A percentile compares a stretch with the other conserved stretches of the same genome.
These are phyloP conservation scores for Drosophila serrata DNA, from an alignment of 1,140 invertebrate species.

Conservation along the genomic window DNA sequence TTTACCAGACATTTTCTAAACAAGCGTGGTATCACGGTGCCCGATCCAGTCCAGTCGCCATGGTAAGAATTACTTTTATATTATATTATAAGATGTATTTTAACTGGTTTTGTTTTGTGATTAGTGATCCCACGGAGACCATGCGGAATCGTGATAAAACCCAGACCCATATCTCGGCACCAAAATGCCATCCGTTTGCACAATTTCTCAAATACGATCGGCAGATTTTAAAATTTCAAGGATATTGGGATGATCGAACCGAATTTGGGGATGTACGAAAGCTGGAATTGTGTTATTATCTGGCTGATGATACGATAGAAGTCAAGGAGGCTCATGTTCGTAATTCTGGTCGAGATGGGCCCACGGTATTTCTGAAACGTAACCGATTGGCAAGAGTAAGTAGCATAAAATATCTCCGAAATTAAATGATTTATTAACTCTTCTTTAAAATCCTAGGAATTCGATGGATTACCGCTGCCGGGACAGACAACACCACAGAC, in stretches of 20 bases:
- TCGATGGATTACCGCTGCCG: slow-evolving; percentile 86
- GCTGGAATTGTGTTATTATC: slow-evolving; percentile 92
- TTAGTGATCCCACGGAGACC: slow-evolving; percentile 86
- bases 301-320: slow-evolving; percentile 95
- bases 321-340: slow-evolving; percentile 91
- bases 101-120: neutral
- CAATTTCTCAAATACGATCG: slow-evolving; percentile 92
- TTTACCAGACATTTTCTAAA: slow-evolving; percentile 94
- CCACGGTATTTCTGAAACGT: slow-evolving; percentile 90
- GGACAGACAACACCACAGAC: slow-evolving; percentile 88
- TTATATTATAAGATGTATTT: neutral
- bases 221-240: slow-evolving; percentile 93
- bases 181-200: slow-evolving; percentile 86
- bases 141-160: slow-evolving; percentile 66
- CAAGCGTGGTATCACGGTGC: slow-evolving; percentile 92
- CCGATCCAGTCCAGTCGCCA: slow-evolving; percentile 87
- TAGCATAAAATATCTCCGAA: neutral
- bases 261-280: slow-evolving; percentile 91
- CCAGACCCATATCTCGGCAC: slow-evolving; percentile 17
- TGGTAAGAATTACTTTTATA: slow-evolving; percentile 65
- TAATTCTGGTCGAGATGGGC: slow-evolving; percentile 90
- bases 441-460: slow-evolving; percentile 48
- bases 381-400: slow-evolving; percentile 91
- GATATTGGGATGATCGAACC: slow-evolving; percentile 95
- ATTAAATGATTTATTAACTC: neutral